Percentiles rank a stretch among this genome's conserved stretches.
These are phyloP conservation scores for Apis cerana DNA, from an alignment of 1,140 invertebrate genomes.

Conservation along the genomic window DNA sequence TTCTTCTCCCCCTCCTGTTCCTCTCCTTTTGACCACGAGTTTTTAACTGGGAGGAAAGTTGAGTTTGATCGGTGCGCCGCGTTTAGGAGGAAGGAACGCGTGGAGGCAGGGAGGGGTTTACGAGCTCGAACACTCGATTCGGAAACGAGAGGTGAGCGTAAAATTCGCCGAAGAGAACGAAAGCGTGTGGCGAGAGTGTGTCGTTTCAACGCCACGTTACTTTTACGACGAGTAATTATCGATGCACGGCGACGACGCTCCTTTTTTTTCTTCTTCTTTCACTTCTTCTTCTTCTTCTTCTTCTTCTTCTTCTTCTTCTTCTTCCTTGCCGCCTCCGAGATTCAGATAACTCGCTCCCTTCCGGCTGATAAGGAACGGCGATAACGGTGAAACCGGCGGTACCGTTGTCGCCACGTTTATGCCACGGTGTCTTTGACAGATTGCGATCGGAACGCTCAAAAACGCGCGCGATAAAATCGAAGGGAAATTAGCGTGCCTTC, in stretches of 20 bases:
- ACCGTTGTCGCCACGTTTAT: conserved; percentile 10
- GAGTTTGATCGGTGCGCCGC: no score
- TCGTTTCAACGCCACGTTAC: conserved; percentile 32
- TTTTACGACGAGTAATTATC: conserved; percentile 75
- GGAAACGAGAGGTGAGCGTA: conserved; percentile 21
- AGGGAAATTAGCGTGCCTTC: background rate
- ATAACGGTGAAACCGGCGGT: conserved; percentile 25
- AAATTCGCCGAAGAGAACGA: conserved; percentile 29
- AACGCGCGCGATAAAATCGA: background rate
- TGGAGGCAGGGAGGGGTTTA: conserved; percentile 21
- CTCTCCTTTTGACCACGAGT: no score
- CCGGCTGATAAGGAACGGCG: conserved; percentile 58
- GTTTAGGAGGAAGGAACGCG: no score
- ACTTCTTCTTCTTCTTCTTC: no score
- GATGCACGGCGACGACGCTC: conserved; percentile 57
- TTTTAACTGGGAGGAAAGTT: no score
- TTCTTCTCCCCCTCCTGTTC: no score
- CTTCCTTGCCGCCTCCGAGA: conserved; percentile 32
- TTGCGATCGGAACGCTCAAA: background rate
- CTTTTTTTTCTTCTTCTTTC: no score
- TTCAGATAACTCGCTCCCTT: conserved; percentile 61
- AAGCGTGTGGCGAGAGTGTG: background rate
- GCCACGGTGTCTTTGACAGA: conserved; percentile 22
- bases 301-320: no score
- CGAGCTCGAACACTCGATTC: conserved; percentile 27